Conservation (phyloP, 2,113 vertebrate genomes). For the Ceratotherium simum region DNA sequence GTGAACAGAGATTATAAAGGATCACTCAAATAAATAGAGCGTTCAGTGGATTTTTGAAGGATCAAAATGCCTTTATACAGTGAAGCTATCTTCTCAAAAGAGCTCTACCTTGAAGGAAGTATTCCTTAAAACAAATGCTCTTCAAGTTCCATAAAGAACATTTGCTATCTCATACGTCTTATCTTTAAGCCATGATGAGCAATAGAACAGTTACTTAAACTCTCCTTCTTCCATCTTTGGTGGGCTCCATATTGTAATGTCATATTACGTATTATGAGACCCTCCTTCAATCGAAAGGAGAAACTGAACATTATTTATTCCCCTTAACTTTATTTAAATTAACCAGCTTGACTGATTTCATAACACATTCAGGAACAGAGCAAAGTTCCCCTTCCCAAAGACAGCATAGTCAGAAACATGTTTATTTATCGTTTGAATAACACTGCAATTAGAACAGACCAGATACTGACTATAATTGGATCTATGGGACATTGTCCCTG, state of each 20-base stretch:
- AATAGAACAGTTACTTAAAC: neutral
- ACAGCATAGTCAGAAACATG: neutral
- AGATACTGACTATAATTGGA: slow-evolving; percentile 66
- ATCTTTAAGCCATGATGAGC: neutral
- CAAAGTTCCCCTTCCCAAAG: neutral
- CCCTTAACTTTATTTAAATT: neutral
- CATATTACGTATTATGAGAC: neutral
- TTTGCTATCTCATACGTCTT: neutral
- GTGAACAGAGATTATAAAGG: neutral
- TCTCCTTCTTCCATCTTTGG: neutral
- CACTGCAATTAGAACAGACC: slow-evolving; percentile 26
- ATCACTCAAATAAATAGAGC: neutral
- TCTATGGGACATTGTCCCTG: slow-evolving; percentile 69
- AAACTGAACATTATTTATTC: neutral
- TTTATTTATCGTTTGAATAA: slow-evolving; percentile 47
- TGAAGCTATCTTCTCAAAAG: neutral
- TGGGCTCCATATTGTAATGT: neutral
- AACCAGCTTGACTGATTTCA: neutral
- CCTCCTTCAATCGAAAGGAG: neutral
- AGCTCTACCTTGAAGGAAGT: neutral
- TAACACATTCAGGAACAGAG: neutral
- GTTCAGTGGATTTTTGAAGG: neutral
- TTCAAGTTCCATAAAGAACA: neutral
- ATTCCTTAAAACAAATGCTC: neutral
- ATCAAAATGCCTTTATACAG: neutral